These are phyloP conservation scores for Salvelinus sp. DNA, from an alignment of 2,113 vertebrate genomes.

Conservation along the genomic window DNA sequence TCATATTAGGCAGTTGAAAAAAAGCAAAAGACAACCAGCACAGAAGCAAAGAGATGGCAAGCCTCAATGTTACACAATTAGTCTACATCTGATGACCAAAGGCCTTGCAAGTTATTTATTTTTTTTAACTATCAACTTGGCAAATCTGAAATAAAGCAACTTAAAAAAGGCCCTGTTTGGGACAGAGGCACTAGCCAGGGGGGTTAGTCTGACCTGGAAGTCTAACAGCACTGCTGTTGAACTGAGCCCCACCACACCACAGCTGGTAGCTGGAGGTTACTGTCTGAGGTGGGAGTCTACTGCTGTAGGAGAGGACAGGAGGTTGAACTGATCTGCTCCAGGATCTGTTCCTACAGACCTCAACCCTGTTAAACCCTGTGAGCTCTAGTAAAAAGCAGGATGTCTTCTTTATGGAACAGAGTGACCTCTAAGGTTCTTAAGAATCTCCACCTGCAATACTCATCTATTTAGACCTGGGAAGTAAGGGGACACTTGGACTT, in stretches of 20 bases:
- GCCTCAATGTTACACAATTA: background rate
- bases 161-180: background rate
- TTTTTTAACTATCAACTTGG: background rate
- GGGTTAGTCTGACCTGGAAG: too few species aligned
- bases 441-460: background rate
- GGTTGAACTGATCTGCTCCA: background rate
- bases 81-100: background rate
- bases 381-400: constrained; percentile 15
- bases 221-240: too few species aligned
- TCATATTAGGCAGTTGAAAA: constrained; percentile 15
- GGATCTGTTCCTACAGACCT: background rate
- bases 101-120: too few species aligned
- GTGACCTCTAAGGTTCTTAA: background rate
- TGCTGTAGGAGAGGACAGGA: background rate
- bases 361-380: background rate
- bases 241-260: background rate
- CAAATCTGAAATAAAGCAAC: background rate
- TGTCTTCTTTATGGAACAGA: background rate
- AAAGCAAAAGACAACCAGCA: background rate
- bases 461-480: background rate
- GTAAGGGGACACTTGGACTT: background rate
- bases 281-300: background rate
- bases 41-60: background rate
- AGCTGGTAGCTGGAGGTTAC: background rate
- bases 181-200: too few species aligned